phyloP scores from a whole-genome alignment of 2,113 vertebrate genomes.

The Notothenia rossii region DNA sequence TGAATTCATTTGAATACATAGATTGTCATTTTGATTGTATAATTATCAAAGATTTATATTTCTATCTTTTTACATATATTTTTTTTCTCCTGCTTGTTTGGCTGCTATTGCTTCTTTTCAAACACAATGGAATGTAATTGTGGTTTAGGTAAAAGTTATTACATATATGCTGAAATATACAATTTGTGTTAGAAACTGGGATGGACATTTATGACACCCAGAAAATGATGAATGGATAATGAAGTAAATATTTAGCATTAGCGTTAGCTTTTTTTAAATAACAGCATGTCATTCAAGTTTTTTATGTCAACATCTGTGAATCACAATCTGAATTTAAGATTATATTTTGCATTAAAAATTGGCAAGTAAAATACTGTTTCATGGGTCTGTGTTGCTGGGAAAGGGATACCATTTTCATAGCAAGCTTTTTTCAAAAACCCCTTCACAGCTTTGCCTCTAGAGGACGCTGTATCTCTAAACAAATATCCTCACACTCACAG shows the following conservation, averaged over 20 bases:
- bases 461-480: conserved; percentile 56
- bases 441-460: conserved; percentile 37
- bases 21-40: background rate
- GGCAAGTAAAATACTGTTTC: background rate
- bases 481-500: conserved; percentile 15
- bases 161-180: background rate
- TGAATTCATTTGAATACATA: background rate
- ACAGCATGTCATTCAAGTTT: background rate
- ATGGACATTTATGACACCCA: too few relatives aligned
- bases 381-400: conserved; percentile 1
- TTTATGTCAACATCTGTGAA: background rate
- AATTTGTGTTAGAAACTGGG: background rate
- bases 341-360: background rate
- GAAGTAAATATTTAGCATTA: background rate
- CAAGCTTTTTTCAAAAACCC: background rate
- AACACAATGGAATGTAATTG: background rate
- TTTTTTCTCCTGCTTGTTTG: background rate
- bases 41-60: too few relatives aligned
- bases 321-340: background rate
- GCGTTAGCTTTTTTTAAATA: background rate
- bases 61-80: too few relatives aligned
- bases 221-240: too few relatives aligned
- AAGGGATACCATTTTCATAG: background rate
- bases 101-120: background rate
- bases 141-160: background rate